A percentile compares a stretch with the other conserved stretches of the same genome.
Conservation (phyloP, 2,113 vertebrate genomes). For the Crotophaga sulcirostris region DNA sequence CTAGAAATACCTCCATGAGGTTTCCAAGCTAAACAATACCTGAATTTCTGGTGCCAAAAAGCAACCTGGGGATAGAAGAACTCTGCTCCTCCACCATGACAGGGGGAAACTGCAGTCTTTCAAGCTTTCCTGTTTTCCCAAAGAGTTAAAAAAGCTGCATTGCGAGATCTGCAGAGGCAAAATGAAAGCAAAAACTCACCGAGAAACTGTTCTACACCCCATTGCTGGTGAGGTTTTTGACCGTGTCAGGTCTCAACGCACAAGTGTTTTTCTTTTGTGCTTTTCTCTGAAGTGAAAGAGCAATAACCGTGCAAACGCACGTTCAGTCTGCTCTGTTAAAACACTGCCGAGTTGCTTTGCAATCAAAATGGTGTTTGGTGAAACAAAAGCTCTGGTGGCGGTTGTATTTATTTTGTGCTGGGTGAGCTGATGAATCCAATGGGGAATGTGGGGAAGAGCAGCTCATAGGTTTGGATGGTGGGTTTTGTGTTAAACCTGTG, state of each 20-base stretch:
- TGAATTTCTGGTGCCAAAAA: not conserved
- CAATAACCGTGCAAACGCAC: accelerated
- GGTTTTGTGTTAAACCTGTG: not conserved
- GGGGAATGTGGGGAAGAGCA: not conserved
- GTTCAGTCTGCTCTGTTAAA: not conserved
- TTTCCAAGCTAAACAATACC: conserved; percentile 46
- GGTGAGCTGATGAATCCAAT: not conserved
- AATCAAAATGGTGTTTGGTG: not conserved
- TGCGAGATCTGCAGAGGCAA: not conserved
- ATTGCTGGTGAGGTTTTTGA: not conserved
- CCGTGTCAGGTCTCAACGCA: accelerated
- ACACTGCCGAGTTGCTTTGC: accelerated
- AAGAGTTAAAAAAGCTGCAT: not conserved
- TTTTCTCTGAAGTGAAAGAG: not conserved
- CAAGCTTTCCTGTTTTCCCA: not conserved
- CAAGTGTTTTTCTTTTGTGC: not conserved
- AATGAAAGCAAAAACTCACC: not conserved
- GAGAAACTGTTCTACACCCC: accelerated
- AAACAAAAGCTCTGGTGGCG: not conserved
- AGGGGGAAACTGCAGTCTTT: not conserved
- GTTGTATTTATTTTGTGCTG: not conserved
- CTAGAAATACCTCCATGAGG: not conserved
- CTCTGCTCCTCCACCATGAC: not conserved
- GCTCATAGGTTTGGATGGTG: not conserved
- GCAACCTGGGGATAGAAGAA: not conserved